phyloP scores from a whole-genome alignment of 2,888 invertebrate species.

The Chrysopilus asiliformis region DNA sequence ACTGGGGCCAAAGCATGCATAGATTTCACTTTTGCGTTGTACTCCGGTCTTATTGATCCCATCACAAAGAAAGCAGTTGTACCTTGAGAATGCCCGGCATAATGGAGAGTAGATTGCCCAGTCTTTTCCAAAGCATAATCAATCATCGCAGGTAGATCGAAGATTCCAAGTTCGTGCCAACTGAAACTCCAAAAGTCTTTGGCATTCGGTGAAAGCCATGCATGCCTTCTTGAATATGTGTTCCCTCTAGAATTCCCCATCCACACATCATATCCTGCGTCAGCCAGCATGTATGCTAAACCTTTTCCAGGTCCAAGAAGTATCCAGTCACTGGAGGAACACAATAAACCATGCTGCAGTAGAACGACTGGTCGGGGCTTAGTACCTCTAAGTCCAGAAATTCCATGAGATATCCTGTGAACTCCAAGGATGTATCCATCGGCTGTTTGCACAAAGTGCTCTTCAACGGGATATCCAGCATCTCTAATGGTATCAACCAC shows the following conservation, averaged over 20 bases:
- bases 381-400: too few relatives aligned
- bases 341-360: slow-evolving; percentile 37
- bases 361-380: slow-evolving; percentile 30
- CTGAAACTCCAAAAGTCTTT: slow-evolving; percentile 37
- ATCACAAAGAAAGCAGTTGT: slow-evolving; percentile 38
- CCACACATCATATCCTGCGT: slow-evolving; percentile 44
- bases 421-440: slow-evolving; percentile 59
- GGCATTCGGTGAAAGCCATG: slow-evolving; percentile 23
- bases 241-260: slow-evolving; percentile 53
- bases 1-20: slow-evolving; percentile 48
- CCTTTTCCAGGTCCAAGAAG: slow-evolving; percentile 51
- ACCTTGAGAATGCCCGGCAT: slow-evolving; percentile 50
- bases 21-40: slow-evolving; percentile 37
- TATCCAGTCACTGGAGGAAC: slow-evolving; percentile 60
- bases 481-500: too few relatives aligned
- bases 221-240: slow-evolving; percentile 43
- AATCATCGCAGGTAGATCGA: slow-evolving; percentile 51
- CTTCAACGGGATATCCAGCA: slow-evolving; percentile 44
- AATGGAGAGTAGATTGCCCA: slow-evolving; percentile 38
- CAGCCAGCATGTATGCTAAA: slow-evolving; percentile 39
- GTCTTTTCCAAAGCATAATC: slow-evolving; percentile 40
- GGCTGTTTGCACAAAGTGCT: slow-evolving; percentile 43
- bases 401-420: slow-evolving; percentile 45
- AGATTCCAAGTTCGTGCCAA: slow-evolving; percentile 40
- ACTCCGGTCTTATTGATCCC: slow-evolving; percentile 33